phyloP scores from a whole-genome alignment of 2,113 vertebrate genomes.

The Callocephalon fimbriatum region DNA sequence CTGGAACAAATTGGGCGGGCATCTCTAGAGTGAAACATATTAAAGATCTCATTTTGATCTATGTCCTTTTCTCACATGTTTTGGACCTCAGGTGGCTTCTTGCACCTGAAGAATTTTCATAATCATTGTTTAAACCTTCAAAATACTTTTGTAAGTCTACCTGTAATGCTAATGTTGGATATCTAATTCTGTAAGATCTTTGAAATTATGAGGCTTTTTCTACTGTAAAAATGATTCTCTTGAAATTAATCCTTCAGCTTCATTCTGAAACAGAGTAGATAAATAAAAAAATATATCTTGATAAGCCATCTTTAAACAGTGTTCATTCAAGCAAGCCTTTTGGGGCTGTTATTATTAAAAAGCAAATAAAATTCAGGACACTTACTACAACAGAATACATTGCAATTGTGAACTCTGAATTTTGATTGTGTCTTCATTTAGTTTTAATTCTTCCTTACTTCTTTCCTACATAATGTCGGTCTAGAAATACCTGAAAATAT shows the following conservation, averaged over 20 bases:
- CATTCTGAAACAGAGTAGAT: neutral
- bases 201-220: neutral
- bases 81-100: neutral
- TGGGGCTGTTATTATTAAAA: neutral
- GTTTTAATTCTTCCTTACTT: neutral
- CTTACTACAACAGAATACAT: neutral
- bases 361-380: neutral
- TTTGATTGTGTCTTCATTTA: neutral
- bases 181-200: neutral
- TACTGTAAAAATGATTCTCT: neutral
- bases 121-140: neutral
- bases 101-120: neutral
- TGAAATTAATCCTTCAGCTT: neutral
- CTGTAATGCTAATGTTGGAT: neutral
- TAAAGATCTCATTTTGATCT: neutral
- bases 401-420: neutral
- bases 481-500: constrained; percentile 2
- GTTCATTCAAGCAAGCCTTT: neutral
- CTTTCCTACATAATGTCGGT: neutral
- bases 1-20: neutral
- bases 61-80: neutral
- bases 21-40: neutral
- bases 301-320: neutral
- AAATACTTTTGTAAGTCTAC: neutral
- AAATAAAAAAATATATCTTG: neutral